Evolutionary conservation across 1,140 invertebrate species (phyloP).

Genomic region (Drosophila trapezifrons): DNA sequence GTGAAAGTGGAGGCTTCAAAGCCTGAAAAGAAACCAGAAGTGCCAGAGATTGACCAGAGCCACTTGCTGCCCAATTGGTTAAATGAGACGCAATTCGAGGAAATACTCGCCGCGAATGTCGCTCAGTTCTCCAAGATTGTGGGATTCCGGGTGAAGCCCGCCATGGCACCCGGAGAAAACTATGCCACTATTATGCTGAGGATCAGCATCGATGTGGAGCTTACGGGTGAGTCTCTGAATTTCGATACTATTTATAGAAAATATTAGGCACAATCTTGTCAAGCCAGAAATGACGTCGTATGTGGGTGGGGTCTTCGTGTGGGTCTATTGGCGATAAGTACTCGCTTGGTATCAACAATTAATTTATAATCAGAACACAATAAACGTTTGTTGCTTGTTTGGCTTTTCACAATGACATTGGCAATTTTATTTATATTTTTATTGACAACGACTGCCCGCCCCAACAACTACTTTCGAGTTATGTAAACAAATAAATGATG

Average conservation of each 20-base stretch:
- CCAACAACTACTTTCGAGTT: background rate
- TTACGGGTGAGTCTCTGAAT: conserved; percentile 49
- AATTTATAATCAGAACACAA: conserved; percentile 14
- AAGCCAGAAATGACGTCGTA: background rate
- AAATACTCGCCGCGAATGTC: conserved; percentile 76
- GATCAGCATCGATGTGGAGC: conserved; percentile 60
- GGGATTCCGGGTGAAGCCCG: conserved; percentile 52
- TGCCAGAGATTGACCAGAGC: conserved; percentile 6
- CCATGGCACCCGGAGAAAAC: conserved; percentile 68
- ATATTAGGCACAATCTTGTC: background rate
- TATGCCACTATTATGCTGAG: conserved; percentile 72
- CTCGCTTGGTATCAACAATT: conserved; percentile 5
- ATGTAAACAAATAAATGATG: conserved; percentile 9
- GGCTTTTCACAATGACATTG: conserved; percentile 5
- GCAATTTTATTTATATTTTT: background rate
- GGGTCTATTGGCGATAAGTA: conserved; percentile 4
- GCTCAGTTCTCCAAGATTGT: conserved; percentile 71
- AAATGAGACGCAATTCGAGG: conserved; percentile 81
- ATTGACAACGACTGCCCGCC: conserved; percentile 1
- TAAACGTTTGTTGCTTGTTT: conserved; percentile 10
- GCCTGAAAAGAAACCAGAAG: background rate
- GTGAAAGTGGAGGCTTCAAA: conserved; percentile 3
- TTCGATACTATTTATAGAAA: background rate
- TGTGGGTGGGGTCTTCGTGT: background rate
- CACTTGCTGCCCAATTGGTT: conserved; percentile 82